Evolutionary conservation across 2,797 vertebrate species (phyloP).

Genomic region (Danio kyathit): DNA sequence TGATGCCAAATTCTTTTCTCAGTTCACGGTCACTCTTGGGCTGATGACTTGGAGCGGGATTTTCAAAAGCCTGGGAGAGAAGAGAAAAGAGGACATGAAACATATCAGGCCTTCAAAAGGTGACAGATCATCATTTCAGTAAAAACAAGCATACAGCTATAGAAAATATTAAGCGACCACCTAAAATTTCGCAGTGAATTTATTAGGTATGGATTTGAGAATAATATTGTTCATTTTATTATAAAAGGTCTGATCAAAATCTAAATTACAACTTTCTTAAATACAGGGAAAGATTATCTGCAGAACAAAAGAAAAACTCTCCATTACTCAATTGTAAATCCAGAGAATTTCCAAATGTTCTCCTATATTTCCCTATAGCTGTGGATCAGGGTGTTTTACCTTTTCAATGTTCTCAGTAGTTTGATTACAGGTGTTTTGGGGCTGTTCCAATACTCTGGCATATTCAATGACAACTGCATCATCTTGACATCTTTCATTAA

Average conservation of each 20-base stretch:
- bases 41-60: not conserved
- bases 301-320: too few species aligned
- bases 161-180: too few species aligned
- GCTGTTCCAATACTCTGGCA: not conserved
- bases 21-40: constrained; percentile 64
- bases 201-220: too few species aligned
- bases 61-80: constrained; percentile 23
- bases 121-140: too few species aligned
- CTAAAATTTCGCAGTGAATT: too few species aligned
- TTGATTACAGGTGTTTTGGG: not conserved
- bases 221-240: too few species aligned
- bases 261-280: too few species aligned
- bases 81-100: not conserved
- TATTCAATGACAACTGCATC: not conserved
- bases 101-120: not conserved
- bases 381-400: constrained; percentile 30
- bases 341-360: too few species aligned
- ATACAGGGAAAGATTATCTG: too few species aligned
- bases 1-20: constrained; percentile 73
- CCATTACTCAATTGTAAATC: too few species aligned
- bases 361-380: not conserved
- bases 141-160: too few species aligned
- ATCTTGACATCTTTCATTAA: constrained; percentile 1
- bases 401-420: constrained; percentile 13
- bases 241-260: too few species aligned